Evolutionary conservation across 1,140 invertebrate species (phyloP), one percentile per base, ranked within the genome.

Genomic region (Drosophila kepulauana): DNA sequence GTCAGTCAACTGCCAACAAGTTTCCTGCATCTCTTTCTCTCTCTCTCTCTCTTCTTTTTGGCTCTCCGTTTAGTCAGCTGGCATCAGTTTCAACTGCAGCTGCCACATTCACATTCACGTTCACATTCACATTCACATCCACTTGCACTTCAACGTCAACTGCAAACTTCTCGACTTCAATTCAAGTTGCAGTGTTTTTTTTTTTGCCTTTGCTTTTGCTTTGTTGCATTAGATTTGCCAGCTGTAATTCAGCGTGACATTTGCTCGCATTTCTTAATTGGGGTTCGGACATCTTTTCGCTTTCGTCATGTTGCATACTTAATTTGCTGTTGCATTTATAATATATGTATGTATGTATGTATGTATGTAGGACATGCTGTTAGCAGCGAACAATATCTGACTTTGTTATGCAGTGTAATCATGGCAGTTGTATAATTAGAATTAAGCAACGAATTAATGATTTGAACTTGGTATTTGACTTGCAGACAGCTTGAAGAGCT

Each of bases 221-320:
- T 25, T 25, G 20, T 25, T 3, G 20, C 20, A 25, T 25, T 25
- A 25, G 20, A 25, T 4, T 25, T 33, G 33, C 7, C 5, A 38
- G 7, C 33, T 20, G 13, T 41, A 57, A 41, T 57, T 57, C 35
- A 20, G 54, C 54, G 64, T 69, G 64, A 82, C 68, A 81, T 78
- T 81, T 62, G 64, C 52, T 61, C 68, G 65, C 74, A 81, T 74
- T 81, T 64, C 79, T 35, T 81, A 81, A 81, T 81, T 78, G 63
- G 63, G 30, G 30, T 58, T 70, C 16, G 30, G 30, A 48, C 28
- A 38, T 57, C 35, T 57, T 13, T 57, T 30, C 16, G 35, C 52
- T 3, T 7, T 11, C 7, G 10, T 35, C 30, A 15, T 35, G n/a
- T 38, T 56, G 54, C 3, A 57, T 57, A 20, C 33, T 25, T 57